Percentiles rank a stretch among this genome's conserved stretches.
These are phyloP conservation scores for Molossus alvarezi DNA, from an alignment of 2,797 vertebrate genomes.

Conservation along the genomic window DNA sequence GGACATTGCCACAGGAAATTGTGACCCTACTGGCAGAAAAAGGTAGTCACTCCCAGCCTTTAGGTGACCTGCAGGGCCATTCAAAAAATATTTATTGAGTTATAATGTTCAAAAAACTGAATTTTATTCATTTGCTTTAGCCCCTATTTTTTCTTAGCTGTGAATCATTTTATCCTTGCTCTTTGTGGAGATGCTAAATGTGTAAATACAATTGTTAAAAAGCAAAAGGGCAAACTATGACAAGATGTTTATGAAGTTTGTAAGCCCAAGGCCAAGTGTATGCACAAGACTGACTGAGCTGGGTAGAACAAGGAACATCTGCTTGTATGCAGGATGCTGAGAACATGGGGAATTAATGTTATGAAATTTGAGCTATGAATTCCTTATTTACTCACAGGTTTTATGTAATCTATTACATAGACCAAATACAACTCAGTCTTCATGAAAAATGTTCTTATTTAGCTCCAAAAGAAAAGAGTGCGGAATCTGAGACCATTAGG, in stretches of 20 bases:
- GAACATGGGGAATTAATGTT: not conserved
- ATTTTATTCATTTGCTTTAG: not conserved
- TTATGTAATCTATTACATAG: not conserved
- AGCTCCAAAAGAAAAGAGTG: not conserved
- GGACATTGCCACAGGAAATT: not conserved
- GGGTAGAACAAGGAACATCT: not conserved
- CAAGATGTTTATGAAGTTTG: not conserved
- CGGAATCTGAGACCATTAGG: not conserved
- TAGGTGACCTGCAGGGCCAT: not conserved
- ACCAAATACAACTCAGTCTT: slow-evolving; percentile 14
- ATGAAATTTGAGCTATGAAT: not conserved
- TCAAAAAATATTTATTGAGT: not conserved
- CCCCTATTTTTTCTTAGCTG: not conserved
- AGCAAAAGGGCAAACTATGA: not conserved
- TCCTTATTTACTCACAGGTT: not conserved
- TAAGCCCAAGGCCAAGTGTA: not conserved
- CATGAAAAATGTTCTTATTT: slow-evolving; percentile 26
- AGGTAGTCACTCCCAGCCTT: not conserved
- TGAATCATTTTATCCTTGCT: not conserved
- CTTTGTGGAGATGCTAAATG: not conserved
- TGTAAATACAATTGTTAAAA: not conserved
- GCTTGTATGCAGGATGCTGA: not conserved
- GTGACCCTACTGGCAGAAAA: not conserved
- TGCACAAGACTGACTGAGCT: not conserved
- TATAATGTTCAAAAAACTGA: not conserved